A percentile compares a stretch with the other conserved stretches of the same genome.
Conservation (phyloP, 2,888 invertebrate species). For the Aproaerema taeniolella region DNA sequence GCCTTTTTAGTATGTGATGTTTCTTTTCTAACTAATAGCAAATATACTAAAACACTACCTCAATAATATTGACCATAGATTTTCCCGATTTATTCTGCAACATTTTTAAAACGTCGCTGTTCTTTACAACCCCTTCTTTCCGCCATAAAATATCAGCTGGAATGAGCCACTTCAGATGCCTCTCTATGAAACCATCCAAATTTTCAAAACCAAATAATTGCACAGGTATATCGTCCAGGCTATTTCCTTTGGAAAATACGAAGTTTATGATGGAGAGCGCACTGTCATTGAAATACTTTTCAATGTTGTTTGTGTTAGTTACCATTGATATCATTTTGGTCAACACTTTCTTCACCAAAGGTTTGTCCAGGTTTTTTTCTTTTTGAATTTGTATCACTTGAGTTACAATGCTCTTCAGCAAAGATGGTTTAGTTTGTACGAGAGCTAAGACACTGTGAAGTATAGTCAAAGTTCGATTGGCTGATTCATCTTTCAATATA, state of each 20-base stretch:
- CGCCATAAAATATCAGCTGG: slow-evolving; percentile 57
- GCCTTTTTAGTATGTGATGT: too few species aligned
- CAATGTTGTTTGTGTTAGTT: slow-evolving; percentile 34
- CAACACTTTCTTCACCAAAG: slow-evolving; percentile 61
- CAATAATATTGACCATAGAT: slow-evolving; percentile 35
- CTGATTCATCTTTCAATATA: slow-evolving; percentile 75
- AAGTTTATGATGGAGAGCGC: slow-evolving; percentile 63
- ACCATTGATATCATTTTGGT: slow-evolving; percentile 42
- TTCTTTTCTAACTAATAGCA: too few species aligned
- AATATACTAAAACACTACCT: too few species aligned
- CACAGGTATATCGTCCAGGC: slow-evolving; percentile 58
- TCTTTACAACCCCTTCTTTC: slow-evolving; percentile 41
- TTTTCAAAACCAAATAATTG: slow-evolving; percentile 49
- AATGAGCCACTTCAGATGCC: slow-evolving; percentile 65
- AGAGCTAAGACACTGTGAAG: slow-evolving; percentile 75
- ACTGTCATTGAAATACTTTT: slow-evolving; percentile 54
- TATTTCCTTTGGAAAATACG: slow-evolving; percentile 61
- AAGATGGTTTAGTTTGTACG: slow-evolving; percentile 65
- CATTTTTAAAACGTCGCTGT: slow-evolving; percentile 39
- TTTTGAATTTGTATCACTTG: slow-evolving; percentile 71
- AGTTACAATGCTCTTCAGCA: slow-evolving; percentile 72
- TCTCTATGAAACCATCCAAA: slow-evolving; percentile 51
- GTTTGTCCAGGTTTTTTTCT: slow-evolving; percentile 63
- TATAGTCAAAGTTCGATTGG: slow-evolving; percentile 75
- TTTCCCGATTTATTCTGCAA: slow-evolving; percentile 27